A percentile compares a stretch with the other conserved stretches of the same genome.
phyloP scores from a whole-genome alignment of 2,113 vertebrate species.

The Lichenostomus cassidix region DNA sequence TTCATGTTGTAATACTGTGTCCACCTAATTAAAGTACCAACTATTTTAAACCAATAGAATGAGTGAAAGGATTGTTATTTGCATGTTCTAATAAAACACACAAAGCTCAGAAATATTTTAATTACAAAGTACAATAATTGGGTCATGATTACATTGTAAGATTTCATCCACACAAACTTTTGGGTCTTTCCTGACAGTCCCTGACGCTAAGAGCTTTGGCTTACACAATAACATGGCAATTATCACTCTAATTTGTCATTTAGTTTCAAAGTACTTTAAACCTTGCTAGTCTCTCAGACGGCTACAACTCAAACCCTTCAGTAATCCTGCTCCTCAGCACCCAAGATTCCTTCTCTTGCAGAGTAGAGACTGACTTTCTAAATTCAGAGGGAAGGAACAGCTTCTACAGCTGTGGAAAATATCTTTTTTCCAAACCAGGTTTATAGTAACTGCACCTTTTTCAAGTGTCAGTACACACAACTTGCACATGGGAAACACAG shows the following conservation, averaged over 20 bases:
- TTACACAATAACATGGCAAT: background rate
- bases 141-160: background rate
- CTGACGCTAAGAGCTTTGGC: background rate
- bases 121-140: background rate
- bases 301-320: background rate
- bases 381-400: background rate
- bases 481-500: background rate
- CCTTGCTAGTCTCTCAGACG: background rate
- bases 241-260: background rate
- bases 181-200: background rate
- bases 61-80: background rate
- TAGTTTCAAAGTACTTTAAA: background rate
- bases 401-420: background rate
- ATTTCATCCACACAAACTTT: background rate
- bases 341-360: background rate
- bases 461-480: background rate
- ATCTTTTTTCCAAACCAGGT: background rate
- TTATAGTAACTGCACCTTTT: background rate
- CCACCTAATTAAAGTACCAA: background rate
- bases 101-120: background rate
- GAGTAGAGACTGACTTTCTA: background rate
- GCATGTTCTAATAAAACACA: background rate
- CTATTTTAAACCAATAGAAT: background rate
- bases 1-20: background rate
- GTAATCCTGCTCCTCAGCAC: background rate